Evolutionary conservation across 2,797 vertebrate genomes (phyloP).

Genomic region (Leptoclinus maculatus): DNA sequence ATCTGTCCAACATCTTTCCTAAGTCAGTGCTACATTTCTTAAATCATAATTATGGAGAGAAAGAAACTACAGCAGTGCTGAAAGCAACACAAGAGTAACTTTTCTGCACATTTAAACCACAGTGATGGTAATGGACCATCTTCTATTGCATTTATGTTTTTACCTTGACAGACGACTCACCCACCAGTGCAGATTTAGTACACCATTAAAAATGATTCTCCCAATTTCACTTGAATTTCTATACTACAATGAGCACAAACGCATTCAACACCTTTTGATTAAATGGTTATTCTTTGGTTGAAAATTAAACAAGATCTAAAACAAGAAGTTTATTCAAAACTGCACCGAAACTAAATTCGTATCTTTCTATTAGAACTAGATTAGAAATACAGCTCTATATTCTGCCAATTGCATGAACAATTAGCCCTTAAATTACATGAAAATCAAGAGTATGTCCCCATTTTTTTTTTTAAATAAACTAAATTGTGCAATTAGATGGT

Average conservation of each 20-base stretch:
- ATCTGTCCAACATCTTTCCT: background rate
- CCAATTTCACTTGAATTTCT: background rate
- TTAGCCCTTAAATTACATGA: slow-evolving; percentile 4
- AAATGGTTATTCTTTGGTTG: background rate
- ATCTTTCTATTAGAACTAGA: background rate
- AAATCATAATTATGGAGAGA: background rate
- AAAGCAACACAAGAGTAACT: background rate
- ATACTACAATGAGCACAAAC: background rate
- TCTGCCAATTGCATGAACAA: background rate
- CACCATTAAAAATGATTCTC: background rate
- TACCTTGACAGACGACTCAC: background rate
- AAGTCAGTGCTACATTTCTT: background rate
- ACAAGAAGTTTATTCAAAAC: slow-evolving; percentile 5
- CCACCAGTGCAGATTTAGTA: background rate
- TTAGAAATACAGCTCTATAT: background rate
- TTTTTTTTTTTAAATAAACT: background rate
- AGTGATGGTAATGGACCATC: background rate
- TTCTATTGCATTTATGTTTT: background rate
- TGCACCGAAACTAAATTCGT: background rate
- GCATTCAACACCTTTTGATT: background rate
- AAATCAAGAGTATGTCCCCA: background rate
- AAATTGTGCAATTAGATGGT: slow-evolving; percentile 35
- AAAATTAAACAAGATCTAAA: background rate
- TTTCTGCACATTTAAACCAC: background rate
- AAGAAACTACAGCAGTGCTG: background rate